phyloP scores from a whole-genome alignment of 2,113 vertebrate genomes.

The Trochalopteron elliotii region DNA sequence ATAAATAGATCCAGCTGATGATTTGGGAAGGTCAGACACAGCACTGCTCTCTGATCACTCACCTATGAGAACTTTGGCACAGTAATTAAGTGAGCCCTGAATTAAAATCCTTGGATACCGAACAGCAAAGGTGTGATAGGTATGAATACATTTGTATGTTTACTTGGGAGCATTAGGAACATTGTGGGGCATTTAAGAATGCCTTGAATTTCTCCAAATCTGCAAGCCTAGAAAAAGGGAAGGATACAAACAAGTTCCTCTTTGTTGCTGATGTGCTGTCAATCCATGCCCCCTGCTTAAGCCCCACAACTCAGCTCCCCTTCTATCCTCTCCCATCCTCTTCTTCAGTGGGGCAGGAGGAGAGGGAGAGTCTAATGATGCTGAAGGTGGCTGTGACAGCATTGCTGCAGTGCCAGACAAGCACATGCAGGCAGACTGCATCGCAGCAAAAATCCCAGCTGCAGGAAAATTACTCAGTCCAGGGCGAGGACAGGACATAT shows the following conservation, averaged over 20 bases:
- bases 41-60: not conserved
- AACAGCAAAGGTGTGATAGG: not conserved
- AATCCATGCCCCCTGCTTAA: not conserved
- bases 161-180: not conserved
- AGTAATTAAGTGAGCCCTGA: not conserved
- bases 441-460: not conserved
- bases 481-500: not conserved
- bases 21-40: not conserved
- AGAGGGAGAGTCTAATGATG: fast-evolving
- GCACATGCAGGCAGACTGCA: not conserved
- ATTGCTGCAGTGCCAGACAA: not conserved
- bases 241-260: not conserved
- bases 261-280: not conserved
- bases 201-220: not conserved
- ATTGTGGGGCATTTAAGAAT: not conserved
- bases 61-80: not conserved
- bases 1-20: not conserved
- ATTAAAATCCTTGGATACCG: not conserved
- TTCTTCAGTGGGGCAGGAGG: not conserved
- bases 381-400: not conserved
- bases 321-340: not conserved
- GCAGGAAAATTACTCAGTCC: not conserved
- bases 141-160: not conserved
- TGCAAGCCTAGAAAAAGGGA: not conserved
- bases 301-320: not conserved